A percentile compares a stretch with the other conserved stretches of the same genome.
These are phyloP conservation scores for Psittacula echo DNA, from an alignment of 2,797 vertebrate species.

Conservation along the genomic window DNA sequence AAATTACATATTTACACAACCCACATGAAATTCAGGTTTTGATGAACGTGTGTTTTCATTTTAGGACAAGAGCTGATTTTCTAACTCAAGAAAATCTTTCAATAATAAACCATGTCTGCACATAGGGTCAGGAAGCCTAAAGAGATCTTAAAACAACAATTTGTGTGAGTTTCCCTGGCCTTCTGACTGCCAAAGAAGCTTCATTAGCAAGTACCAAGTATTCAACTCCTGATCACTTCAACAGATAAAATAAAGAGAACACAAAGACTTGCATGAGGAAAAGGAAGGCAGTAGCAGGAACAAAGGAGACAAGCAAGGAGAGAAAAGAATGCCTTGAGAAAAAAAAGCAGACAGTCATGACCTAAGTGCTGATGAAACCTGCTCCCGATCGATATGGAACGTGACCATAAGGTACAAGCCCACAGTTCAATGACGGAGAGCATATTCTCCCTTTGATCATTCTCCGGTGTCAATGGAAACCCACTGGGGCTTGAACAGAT, in stretches of 20 bases:
- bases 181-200: not conserved
- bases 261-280: not conserved
- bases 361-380: not conserved
- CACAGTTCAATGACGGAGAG: not conserved
- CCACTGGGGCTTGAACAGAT: slow-evolving; percentile 1
- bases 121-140: not conserved
- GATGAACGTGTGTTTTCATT: slow-evolving; percentile 5
- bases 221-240: not conserved
- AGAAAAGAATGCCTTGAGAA: not conserved
- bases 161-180: not conserved
- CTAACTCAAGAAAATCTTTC: not conserved
- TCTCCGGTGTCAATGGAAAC: not conserved
- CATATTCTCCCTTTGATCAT: not conserved
- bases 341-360: not conserved
- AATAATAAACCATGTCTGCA: slow-evolving; percentile 1
- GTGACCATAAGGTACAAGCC: not conserved
- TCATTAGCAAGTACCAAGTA: slow-evolving; percentile 22
- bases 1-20: slow-evolving; percentile 20
- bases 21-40: slow-evolving; percentile 20
- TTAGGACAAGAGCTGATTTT: not conserved
- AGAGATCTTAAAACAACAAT: not conserved
- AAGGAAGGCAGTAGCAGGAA: not conserved
- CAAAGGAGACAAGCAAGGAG: not conserved
- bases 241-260: slow-evolving; percentile 1
- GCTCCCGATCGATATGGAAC: not conserved